Percentiles rank a stretch among this genome's conserved stretches.
Conservation (phyloP, 2,113 vertebrate species). For the Thinocorus orbignyianus region DNA sequence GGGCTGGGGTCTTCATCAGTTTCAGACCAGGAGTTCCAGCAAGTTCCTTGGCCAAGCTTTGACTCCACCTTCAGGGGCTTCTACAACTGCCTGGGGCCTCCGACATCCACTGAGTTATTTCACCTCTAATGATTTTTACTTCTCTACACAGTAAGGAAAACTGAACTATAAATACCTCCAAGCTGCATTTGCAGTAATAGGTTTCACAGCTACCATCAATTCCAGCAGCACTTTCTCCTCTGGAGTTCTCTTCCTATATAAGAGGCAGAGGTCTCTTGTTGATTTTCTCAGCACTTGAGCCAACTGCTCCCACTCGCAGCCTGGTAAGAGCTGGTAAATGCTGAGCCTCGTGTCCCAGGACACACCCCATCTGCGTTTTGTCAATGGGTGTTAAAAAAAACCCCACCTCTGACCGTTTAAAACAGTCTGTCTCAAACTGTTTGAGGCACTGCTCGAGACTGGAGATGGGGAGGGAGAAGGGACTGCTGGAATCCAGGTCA, state of each 20-base stretch:
- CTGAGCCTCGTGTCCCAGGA: background rate
- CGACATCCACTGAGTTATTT: fast-evolving
- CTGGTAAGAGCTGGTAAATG: background rate
- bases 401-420: background rate
- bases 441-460: background rate
- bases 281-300: background rate
- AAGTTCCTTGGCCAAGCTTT: background rate
- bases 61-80: background rate
- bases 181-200: background rate
- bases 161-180: background rate
- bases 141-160: background rate
- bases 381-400: background rate
- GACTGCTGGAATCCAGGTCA: background rate
- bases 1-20: background rate
- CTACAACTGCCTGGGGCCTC: background rate
- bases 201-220: background rate
- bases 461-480: background rate
- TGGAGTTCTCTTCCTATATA: background rate
- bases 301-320: background rate
- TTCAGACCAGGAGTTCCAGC: background rate
- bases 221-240: background rate
- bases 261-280: background rate
- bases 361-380: background rate
- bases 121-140: background rate
- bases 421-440: background rate